Evolutionary conservation across 2,888 invertebrate genomes (phyloP), one percentile per base, ranked within the genome.

Genomic region (Entomobrya proxima): DNA sequence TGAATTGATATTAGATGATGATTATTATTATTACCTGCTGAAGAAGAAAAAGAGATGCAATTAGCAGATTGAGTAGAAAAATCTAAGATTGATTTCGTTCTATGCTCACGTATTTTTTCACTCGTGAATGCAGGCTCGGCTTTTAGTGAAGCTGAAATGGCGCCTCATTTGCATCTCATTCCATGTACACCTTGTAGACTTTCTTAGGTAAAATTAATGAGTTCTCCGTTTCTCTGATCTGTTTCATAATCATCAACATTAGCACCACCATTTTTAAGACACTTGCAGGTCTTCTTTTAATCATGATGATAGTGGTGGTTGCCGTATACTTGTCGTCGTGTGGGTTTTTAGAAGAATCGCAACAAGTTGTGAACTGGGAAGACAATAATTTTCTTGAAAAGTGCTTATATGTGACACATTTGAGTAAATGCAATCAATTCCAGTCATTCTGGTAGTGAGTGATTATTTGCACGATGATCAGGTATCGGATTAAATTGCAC

Each of bases 111-210:
- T 64, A 47, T 76, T 58, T 44, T 32, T 35, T n/a, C n/a, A n/a
- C n/a, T n/a, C n/a, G n/a, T n/a, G n/a, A n/a, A n/a, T n/a, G 50
- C 9, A 64, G 35, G 37, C 30, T 21, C 32, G 30, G 32, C 55
- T 27, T 21, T 61, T 47, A 44, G 32, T 32, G 30, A 15, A n/a
- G 40, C 40, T 67, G 35, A 32, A 47, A 35, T 74, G 44, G 47
- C 61, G 50, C 32, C 74, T 81, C 52, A 81, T 81, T 81, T 81
- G 74, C 81, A 81, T 81, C 61, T 47, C 47, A 78, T 30, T 47
- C 35, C 27, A 50, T 78, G 40, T 32, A 32, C 47, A 32, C 50
- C 32, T 27, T 58, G 7, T 61, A 21, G 18, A 32, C 3, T 32
- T 13, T 72, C 61, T 7, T 64, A 7, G 47, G 27, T 32, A 67